Conservation (phyloP, 2,797 vertebrate genomes). For the Falco berigora region DNA sequence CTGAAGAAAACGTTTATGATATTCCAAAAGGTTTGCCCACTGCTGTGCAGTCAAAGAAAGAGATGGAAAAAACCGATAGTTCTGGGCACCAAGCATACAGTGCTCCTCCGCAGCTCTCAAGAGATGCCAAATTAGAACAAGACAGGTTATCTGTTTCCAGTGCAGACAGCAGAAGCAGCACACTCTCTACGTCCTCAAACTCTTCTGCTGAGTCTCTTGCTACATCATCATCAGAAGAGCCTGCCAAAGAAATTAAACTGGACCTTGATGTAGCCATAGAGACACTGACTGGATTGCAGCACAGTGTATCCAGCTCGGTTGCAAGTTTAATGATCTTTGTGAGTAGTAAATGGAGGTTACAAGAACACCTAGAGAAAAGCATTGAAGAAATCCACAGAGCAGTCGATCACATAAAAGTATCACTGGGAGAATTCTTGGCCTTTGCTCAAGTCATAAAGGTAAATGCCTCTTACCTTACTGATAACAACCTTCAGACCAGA, state of each 20-base stretch:
- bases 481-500: slow-evolving; percentile 81
- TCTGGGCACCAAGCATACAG: not conserved
- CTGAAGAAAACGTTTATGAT: slow-evolving; percentile 70
- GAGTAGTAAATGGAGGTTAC: slow-evolving; percentile 87
- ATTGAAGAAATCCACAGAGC: slow-evolving; percentile 80
- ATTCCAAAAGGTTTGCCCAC: slow-evolving; percentile 53
- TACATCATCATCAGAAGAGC: slow-evolving; percentile 73
- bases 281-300: slow-evolving; percentile 78
- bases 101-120: not conserved
- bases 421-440: slow-evolving; percentile 79
- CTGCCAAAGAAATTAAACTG: slow-evolving; percentile 73
- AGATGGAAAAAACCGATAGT: not conserved
- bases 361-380: slow-evolving; percentile 80
- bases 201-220: slow-evolving; percentile 71
- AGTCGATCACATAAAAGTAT: slow-evolving; percentile 72
- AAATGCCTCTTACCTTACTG: slow-evolving; percentile 73
- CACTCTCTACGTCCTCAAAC: slow-evolving; percentile 78
- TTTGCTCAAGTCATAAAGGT: slow-evolving; percentile 80
- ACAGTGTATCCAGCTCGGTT: slow-evolving; percentile 76
- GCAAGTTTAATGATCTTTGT: slow-evolving; percentile 88
- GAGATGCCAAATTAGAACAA: not conserved
- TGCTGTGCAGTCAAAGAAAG: not conserved
- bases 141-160: slow-evolving; percentile 45
- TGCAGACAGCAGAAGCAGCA: slow-evolving; percentile 76
- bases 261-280: slow-evolving; percentile 78